These are phyloP conservation scores for Chrysopilus asiliformis DNA, from an alignment of 2,888 invertebrate genomes.

Conservation along the genomic window DNA sequence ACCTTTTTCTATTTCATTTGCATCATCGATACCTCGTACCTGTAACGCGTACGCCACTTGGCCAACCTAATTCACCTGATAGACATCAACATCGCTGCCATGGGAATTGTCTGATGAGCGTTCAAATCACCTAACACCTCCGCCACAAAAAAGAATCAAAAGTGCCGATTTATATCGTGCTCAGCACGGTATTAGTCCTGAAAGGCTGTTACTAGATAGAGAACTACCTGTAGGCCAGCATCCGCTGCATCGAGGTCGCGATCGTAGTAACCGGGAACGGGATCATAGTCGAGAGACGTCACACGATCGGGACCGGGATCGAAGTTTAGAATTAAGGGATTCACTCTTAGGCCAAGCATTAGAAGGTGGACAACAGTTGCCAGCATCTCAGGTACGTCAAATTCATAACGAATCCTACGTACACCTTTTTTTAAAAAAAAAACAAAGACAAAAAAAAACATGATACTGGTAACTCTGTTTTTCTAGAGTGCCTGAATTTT, in stretches of 20 bases:
- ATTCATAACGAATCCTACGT: constrained; percentile 20
- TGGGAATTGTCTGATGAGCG: constrained; percentile 49
- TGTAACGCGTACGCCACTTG: too few relatives aligned
- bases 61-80: too few relatives aligned
- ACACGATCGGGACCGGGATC: constrained; percentile 43
- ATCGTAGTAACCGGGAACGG: constrained; percentile 19
- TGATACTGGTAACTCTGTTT: neutral
- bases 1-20: too few relatives aligned
- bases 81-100: constrained; percentile 46
- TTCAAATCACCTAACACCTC: constrained; percentile 40
- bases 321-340: constrained; percentile 53
- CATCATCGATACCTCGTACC: too few relatives aligned
- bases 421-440: neutral
- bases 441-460: constrained; percentile 1
- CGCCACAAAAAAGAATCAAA: constrained; percentile 56
- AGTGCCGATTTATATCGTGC: constrained; percentile 55
- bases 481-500: neutral
- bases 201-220: constrained; percentile 33
- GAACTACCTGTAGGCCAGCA: constrained; percentile 31
- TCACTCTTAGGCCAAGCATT: constrained; percentile 64
- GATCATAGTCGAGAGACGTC: constrained; percentile 22
- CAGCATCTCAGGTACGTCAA: constrained; percentile 24
- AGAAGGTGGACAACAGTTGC: constrained; percentile 47
- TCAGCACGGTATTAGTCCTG: constrained; percentile 41
- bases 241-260: constrained; percentile 30